Base-by-base conservation (phyloP, 2,113 vertebrate genomes). In the Lates calcarifer region DNA sequence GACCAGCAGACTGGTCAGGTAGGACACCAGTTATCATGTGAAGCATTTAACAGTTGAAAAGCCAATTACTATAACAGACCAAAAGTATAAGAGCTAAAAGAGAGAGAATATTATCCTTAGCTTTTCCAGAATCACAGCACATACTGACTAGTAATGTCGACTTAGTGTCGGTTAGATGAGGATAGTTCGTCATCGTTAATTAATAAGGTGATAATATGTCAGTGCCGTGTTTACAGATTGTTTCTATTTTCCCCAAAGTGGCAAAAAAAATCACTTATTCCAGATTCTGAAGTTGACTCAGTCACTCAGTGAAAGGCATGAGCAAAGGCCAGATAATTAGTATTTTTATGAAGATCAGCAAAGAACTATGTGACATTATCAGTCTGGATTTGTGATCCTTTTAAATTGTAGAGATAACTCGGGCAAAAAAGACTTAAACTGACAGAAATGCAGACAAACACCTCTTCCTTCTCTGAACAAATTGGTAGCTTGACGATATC, bases 401-500 rank as follows among this genome's bases (percentile, higher is more conserved):
- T 49, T 71, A 8, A 58, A 73, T 53, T 35, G 31, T 11, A 14
- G 70, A 35, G 29, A 35, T 26, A 47, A 47, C 56, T 47, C 51
- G 10, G 78, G 47, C 14, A 56, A 29, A 43, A 41, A 41, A 60
- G 26, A 68, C 6, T 20, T 24, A 51, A 84, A 70, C 65, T 56
- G 78, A 86, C 70, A 79, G 67, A 74, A 35, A 80, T 56, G 68
- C 33, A 78, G 67, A 84, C 84, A 84, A 77, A 84, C 78, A 41
- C 31, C 65, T 74, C 57, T 28, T 87, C 29, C 57, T 18, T 57
- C 65, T 83, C 65, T 81, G 74, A 72, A 90, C 86, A 90, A 91
- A 89, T 87, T 90, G 86, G 85, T 73, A 82, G 74, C 83, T 57
- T 17, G 75, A 82, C 49, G 63, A 80, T 73, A 57, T 86, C 70